Base-by-base conservation (phyloP, 2,888 invertebrate genomes). In the Coenonympha arcania region DNA sequence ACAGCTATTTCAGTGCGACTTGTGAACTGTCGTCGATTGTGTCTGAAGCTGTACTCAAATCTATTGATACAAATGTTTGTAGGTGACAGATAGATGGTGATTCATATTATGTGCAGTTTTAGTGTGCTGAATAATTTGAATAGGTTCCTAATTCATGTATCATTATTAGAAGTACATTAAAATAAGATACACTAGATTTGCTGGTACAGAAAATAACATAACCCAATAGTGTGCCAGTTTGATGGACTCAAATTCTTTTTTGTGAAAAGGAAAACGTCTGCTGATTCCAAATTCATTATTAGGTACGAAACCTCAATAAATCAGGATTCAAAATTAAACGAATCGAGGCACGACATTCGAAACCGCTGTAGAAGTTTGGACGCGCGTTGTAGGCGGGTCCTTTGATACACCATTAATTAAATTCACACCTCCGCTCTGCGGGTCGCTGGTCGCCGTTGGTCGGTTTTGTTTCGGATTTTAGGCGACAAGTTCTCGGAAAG, bases 331-430 rank as follows among this genome's bases (percentile, higher is more conserved):
- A 42, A 44, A 45, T 50, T 50, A 56, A 54, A 49, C 34, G 48
- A 33, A 24, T 46, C 46, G 36, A 34, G 45, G 54, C n/a, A n/a
- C n/a, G n/a, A n/a, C n/a, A n/a, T 48, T 41, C 49, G 46, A 48
- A 48, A 41, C 22, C 20, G 30, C 31, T 36, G 47, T 31, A 36
- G 19, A n/a, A n/a, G n/a, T n/a, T n/a, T 19, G 42, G 42, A 47
- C 47, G 11, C 31, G 48, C 39, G 8, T 16, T 11, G 40, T 26
- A 37, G 50, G 64, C 67, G 66, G 58, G 55, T 60, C 70, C 70
- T 81, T 83, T 83, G 81, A 82, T 77, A 71, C 62, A 69, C 73
- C 77, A 83, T 85, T 79, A 79, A 83, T 85, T 84, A 82, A 73
- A 79, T 84, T 85, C 81, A 85, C 85, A 84, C 85, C 84, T 84